These are phyloP conservation scores for Mesocricetus auratus DNA, from an alignment of 2,113 vertebrate genomes.

Conservation along the genomic window DNA sequence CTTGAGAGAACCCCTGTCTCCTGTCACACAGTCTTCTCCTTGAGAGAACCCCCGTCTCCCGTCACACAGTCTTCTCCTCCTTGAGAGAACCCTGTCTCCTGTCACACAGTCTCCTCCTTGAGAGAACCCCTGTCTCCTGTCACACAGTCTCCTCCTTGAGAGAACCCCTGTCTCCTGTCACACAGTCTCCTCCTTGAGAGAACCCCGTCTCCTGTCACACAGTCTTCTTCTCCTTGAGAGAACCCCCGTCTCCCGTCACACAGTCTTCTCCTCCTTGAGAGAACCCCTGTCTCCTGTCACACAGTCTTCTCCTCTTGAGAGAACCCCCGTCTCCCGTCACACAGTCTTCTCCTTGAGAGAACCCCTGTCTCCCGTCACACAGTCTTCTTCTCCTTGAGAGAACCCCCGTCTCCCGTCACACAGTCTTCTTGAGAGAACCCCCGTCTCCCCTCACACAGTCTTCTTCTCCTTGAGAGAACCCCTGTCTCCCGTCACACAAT, in stretches of 20 bases:
- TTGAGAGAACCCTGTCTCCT: background rate
- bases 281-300: fast-evolving
- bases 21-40: background rate
- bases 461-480: background rate
- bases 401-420: fast-evolving
- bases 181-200: background rate
- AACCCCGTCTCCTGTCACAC: fast-evolving
- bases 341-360: background rate
- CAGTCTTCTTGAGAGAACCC: no score
- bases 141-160: background rate
- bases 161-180: fast-evolving
- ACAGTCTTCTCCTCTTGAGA: background rate
- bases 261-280: background rate
- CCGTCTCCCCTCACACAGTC: no score
- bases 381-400: background rate
- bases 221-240: background rate
- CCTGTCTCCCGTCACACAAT: fast-evolving
- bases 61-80: background rate
- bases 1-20: background rate
- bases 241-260: fast-evolving
- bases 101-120: background rate
- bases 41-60: background rate
- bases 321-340: fast-evolving
- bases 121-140: background rate
- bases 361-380: fast-evolving